Conservation (phyloP, 2,888 invertebrate genomes). For the Platycnemis pennipes region DNA sequence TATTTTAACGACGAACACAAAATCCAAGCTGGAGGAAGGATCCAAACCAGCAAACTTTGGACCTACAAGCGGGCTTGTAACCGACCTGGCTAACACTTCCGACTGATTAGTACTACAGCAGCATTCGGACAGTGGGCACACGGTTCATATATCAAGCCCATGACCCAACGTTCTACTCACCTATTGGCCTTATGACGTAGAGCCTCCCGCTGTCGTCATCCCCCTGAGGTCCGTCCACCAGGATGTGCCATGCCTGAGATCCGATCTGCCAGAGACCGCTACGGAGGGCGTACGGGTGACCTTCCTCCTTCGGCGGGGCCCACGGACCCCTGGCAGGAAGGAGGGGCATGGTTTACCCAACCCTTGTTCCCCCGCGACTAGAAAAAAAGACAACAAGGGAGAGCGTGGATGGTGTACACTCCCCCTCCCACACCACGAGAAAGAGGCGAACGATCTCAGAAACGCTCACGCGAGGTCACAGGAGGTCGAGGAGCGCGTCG, state of each 20-base stretch:
- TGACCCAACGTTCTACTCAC: background rate
- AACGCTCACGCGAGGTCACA: background rate
- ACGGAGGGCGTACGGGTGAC: conserved; percentile 81
- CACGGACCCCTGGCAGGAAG: conserved; percentile 76
- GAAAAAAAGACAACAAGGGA: background rate
- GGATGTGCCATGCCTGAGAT: conserved; percentile 88
- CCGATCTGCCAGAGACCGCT: conserved; percentile 90
- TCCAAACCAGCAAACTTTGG: too few relatives aligned
- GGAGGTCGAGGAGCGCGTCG: background rate
- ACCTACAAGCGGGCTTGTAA: too few relatives aligned
- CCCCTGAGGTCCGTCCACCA: conserved; percentile 81
- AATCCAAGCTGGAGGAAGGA: too few relatives aligned
- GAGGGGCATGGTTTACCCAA: background rate
- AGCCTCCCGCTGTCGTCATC: conserved; percentile 49
- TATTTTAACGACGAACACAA: too few relatives aligned
- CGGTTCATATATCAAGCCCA: too few relatives aligned
- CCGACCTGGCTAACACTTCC: too few relatives aligned
- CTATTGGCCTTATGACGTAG: conserved; percentile 59
- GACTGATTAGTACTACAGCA: too few relatives aligned
- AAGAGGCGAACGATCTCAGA: background rate
- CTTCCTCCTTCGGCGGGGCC: background rate
- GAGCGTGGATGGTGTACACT: background rate
- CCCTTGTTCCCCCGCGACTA: background rate
- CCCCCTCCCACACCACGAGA: too few relatives aligned
- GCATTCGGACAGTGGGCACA: too few relatives aligned